Base-by-base conservation (phyloP, 2,888 invertebrate genomes). In the Clanis bilineata region DNA sequence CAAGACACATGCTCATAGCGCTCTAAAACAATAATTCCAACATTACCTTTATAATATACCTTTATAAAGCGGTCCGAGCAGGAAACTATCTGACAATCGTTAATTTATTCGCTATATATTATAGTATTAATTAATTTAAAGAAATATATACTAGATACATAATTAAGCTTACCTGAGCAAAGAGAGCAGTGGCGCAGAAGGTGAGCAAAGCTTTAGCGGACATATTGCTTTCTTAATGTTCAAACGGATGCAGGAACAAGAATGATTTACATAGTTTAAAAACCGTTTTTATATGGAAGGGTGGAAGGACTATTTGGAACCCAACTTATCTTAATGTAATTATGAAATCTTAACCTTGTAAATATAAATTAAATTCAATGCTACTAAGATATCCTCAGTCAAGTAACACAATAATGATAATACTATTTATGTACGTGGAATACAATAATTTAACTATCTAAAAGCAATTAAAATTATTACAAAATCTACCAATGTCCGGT, bases 91-190 rank as follows among this genome's bases (percentile, higher is more conserved):
- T n/a, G n/a, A n/a, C n/a, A n/a, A n/a, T n/a, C n/a, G n/a, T n/a
- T n/a, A n/a, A n/a, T n/a, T n/a, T n/a, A n/a, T n/a, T n/a, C n/a
- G n/a, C n/a, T n/a, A n/a, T n/a, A n/a, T n/a, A n/a, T n/a, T 22
- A 6, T 22, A 15, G n/a, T n/a, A n/a, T 23, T 12, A 47, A 0
- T n/a, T 25, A 47, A 1, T 6, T 25, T 12, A 5, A 28, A 47
- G 21, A 12, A n/a, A 5, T n/a, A 56, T n/a, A 36, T 21, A 23
- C n/a, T 22, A 32, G n/a, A 4, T 45, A 22, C 6, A 6, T 25
- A 25, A 25, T 25, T 25, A 25, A 25, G 54, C 57, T 65, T 64
- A 73, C 72, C 69, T 73, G 65, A 47, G 67, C 55, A 28, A 72
- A 59, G 59, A 67, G 68, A 32, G 65, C 65, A 9, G 59, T 56